These are phyloP conservation scores for Gymnocephalus cernua DNA, from an alignment of 2,113 vertebrate genomes.

Conservation along the genomic window DNA sequence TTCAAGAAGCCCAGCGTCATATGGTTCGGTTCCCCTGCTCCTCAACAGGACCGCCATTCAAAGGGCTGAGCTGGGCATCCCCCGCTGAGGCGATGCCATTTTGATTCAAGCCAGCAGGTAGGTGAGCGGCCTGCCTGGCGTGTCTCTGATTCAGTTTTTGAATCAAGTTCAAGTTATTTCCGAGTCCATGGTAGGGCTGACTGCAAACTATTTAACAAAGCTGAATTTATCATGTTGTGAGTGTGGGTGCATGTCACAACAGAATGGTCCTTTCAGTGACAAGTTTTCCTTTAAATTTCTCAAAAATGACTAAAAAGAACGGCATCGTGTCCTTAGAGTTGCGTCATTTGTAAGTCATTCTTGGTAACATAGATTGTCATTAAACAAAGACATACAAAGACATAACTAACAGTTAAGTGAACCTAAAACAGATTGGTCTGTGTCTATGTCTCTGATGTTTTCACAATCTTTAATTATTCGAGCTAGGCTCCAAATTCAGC, in stretches of 20 bases:
- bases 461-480: slow-evolving; percentile 22
- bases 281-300: background rate
- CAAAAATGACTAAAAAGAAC: background rate
- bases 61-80: background rate
- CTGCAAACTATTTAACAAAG: background rate
- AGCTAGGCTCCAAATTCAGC: background rate
- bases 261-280: background rate
- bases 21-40: background rate
- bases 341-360: background rate
- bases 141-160: background rate
- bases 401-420: background rate
- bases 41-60: background rate
- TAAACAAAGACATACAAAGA: background rate
- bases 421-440: background rate
- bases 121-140: background rate
- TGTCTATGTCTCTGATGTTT: background rate
- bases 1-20: background rate
- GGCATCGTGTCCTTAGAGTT: background rate
- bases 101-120: slow-evolving; percentile 43
- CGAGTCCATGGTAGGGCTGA: background rate
- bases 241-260: background rate
- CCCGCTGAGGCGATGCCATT: slow-evolving; percentile 14
- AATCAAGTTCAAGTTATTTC: background rate
- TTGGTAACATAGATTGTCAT: background rate
- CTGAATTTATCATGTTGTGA: background rate